phyloP scores from a whole-genome alignment of 2,113 vertebrate genomes.

The Corythaixoides concolor region DNA sequence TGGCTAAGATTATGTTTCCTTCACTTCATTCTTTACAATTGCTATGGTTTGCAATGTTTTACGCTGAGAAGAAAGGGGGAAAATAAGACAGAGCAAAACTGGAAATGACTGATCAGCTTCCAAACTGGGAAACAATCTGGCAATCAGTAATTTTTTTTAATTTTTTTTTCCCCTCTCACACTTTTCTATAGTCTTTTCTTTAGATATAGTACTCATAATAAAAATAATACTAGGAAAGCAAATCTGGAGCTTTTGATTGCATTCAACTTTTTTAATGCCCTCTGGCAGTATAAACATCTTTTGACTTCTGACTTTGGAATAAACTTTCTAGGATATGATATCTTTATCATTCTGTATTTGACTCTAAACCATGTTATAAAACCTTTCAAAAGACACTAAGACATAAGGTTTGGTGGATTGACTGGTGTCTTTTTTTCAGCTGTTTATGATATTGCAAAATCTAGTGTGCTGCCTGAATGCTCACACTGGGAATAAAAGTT shows the following conservation, averaged over 20 bases:
- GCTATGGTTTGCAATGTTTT: background rate
- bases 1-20: background rate
- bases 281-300: background rate
- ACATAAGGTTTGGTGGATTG: background rate
- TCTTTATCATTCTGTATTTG: background rate
- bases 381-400: background rate
- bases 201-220: background rate
- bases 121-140: background rate
- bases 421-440: background rate
- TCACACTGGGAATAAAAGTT: background rate
- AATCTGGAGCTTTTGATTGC: background rate
- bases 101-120: constrained; percentile 4
- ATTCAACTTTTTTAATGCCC: background rate
- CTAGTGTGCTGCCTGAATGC: background rate
- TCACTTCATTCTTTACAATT: background rate
- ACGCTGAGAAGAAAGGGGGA: background rate
- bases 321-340: background rate
- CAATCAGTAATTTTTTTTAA: background rate
- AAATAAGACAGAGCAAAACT: background rate
- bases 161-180: background rate
- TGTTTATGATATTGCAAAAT: background rate
- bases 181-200: background rate
- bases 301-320: background rate
- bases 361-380: background rate
- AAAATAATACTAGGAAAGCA: background rate